Base-by-base conservation (phyloP, 2,888 invertebrate species). In the Proisotoma minuta region DNA sequence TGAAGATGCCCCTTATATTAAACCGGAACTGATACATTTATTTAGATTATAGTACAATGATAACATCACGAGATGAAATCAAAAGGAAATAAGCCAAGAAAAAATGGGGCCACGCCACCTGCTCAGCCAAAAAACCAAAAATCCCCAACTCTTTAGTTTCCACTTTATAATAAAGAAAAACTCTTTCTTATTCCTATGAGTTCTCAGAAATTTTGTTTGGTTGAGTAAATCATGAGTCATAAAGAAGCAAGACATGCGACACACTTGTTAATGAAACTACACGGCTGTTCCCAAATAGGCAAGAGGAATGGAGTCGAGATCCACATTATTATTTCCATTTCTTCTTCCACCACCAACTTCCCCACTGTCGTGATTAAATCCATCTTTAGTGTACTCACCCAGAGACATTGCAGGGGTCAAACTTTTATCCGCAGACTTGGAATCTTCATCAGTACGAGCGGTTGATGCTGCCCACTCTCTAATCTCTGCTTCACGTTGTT, bases 311-410 rank as follows among this genome's bases (percentile, higher is more conserved):
- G 54, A 10, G 47, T 60, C 59, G 39, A 60, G 54, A 47, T 66
- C 66, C 23, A 64, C 64, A 50, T 66, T 69, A 59, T 69, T 69
- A 62, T 69, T 69, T 47, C 68, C 68, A 57, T 69, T 69, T 52
- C 69, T 60, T 52, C 66, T 47, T 49, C 57, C 63, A 23, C 51
- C 28, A 22, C 39, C 60, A 47, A 48, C 54, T 48, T 23, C 54
- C 15, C 50, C 23, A n/a, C 59, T 57, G n/a, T 47, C 57, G 48
- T 39, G 26, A 50, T 56, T 61, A 61, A 56, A 52, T 20, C 34
- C 53, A 58, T 48, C 18, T 23, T 48, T 57, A 8, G 49, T 26
- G 24, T 22, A 47, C 26, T 57, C 49, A 28, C 57, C 57, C 22
- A 54, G 20, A 3, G 54, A 54, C 5, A 54, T 24, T 39, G 43